These are phyloP conservation scores for Gymnorhina tibicen DNA, from an alignment of 2,113 vertebrate genomes.

Conservation along the genomic window DNA sequence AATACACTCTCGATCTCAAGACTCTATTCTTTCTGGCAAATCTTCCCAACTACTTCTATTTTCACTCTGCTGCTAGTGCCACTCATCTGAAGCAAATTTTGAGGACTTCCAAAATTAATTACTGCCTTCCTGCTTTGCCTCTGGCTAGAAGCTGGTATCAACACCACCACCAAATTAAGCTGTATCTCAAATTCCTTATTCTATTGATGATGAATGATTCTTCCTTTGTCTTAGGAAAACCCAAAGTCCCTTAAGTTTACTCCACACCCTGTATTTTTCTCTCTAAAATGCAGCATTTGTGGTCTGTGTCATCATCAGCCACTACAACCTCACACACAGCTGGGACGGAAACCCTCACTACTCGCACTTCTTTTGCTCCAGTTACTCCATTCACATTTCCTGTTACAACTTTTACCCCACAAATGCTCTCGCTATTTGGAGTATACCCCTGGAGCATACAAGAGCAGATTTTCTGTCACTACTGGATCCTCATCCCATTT, in stretches of 20 bases:
- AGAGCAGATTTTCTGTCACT: background rate
- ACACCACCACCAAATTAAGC: background rate
- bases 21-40: background rate
- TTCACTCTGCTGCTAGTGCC: background rate
- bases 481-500: background rate
- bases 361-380: background rate
- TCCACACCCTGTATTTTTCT: background rate
- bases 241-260: background rate
- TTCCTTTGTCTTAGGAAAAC: background rate
- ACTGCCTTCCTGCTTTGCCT: constrained; percentile 23
- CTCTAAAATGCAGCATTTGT: background rate
- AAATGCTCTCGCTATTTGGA: background rate
- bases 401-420: background rate
- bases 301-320: background rate
- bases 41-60: constrained; percentile 1
- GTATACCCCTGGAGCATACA: background rate
- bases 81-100: constrained; percentile 34
- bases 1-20: background rate
- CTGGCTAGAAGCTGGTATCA: constrained; percentile 19
- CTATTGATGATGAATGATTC: background rate
- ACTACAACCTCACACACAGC: background rate
- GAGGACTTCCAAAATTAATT: constrained; percentile 41
- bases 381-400: background rate
- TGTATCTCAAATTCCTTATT: background rate
- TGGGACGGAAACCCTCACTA: background rate